Percentiles rank a stretch among this genome's conserved stretches.
phyloP scores from a whole-genome alignment of 2,113 vertebrate genomes.

The Nicator chloris region DNA sequence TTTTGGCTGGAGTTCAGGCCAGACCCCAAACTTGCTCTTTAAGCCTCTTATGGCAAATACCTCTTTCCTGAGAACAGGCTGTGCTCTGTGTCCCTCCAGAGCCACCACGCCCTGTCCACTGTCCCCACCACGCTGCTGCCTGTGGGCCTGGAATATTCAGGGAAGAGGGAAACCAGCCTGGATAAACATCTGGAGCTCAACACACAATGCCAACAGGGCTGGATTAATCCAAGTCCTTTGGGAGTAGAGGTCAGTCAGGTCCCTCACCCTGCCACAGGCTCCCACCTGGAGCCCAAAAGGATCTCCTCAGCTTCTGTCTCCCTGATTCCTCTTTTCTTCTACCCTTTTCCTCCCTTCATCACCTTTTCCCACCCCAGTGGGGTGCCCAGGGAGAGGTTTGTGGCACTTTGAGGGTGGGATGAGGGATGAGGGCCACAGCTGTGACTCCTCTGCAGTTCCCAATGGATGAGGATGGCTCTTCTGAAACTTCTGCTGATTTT shows the following conservation, averaged over 20 bases:
- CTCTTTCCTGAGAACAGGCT: not conserved
- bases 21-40: not conserved
- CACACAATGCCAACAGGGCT: not conserved
- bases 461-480: not conserved
- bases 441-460: not conserved
- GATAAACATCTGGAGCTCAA: not conserved
- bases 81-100: not conserved
- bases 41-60: constrained; percentile 7
- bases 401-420: not conserved
- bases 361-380: not conserved
- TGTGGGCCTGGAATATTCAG: not conserved
- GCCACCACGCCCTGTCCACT: not conserved
- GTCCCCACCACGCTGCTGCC: not conserved
- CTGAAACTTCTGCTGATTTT: not conserved
- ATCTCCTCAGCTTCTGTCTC: not conserved
- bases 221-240: not conserved
- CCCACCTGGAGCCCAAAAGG: not conserved
- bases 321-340: not conserved
- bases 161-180: not conserved
- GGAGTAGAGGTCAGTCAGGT: not conserved
- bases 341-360: not conserved
- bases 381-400: not conserved
- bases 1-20: not conserved
- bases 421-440: not conserved
- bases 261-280: not conserved